Evolutionary conservation across 2,888 invertebrate species (phyloP), one percentile per base, ranked within the genome.

Genomic region (Platerodrilus igneus): DNA sequence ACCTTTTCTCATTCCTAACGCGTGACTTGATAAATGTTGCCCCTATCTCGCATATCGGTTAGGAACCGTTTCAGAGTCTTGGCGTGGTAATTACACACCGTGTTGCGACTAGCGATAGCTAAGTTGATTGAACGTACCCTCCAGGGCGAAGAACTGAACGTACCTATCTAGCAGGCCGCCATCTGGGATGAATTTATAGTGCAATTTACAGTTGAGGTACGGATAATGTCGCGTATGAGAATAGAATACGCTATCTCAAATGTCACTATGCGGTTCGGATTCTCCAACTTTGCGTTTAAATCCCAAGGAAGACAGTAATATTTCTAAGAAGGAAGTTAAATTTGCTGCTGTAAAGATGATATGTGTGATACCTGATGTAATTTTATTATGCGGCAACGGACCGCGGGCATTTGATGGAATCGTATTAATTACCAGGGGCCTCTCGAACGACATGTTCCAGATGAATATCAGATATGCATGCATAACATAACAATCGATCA

Each of bases 71-170:
- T 40, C 45, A 37, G 44, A 49, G 45, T 47, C 58, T 53, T 43
- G 51, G n/a, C n/a, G n/a, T n/a, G n/a, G 58, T 58, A 58, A 58
- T 58, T 58, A 57, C 56, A 58, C 55, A 54, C 50, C 58, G 50
- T 52, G n/a, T n/a, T n/a, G n/a, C n/a, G n/a, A n/a, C n/a, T n/a
- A 53, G 52, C 53, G 56, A 58, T 56, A 52, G 55, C 51, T 53
- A 46, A 52, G 52, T 56, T 56, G 59, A 58, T 58, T 58, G 58
- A 57, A 56, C 57, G 52, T 50, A 55, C 56, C 55, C 57, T 56
- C 56, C 51, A 54, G 58, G 47, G 52, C 36, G 50, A 55, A 47
- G 53, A 55, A 51, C 54, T 52, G 51, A 55, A 53, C 49, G 45
- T 44, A 47, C 44, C 47, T 51, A n/a, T n/a, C n/a, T n/a, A n/a